phyloP scores from a whole-genome alignment of 2,888 invertebrate species.

The Ecdyonurus torrentis region DNA sequence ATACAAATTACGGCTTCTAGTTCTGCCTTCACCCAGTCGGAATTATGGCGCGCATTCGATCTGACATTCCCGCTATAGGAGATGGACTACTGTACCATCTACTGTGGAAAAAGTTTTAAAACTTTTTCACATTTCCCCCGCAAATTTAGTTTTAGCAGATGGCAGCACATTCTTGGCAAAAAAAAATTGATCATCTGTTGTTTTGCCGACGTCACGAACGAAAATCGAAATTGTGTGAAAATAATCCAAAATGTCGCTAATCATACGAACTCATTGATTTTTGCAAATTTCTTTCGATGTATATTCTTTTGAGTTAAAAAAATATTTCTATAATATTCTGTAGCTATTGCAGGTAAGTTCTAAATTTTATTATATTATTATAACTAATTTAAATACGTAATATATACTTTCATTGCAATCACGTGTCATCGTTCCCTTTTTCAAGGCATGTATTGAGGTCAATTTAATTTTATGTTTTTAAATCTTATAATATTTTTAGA shows the following conservation, averaged over 20 bases:
- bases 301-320: background rate
- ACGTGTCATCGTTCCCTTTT: background rate
- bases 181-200: background rate
- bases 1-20: no score
- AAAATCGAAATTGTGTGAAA: background rate
- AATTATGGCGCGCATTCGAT: no score
- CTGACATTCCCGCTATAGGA: no score
- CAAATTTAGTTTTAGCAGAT: background rate
- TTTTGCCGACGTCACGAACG: background rate
- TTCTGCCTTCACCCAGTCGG: no score
- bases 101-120: background rate
- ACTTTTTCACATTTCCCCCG: background rate
- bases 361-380: no score
- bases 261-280: background rate
- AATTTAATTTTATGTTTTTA: background rate
- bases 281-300: background rate
- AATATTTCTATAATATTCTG: background rate
- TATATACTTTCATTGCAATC: background rate
- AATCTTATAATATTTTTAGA: background rate
- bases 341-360: background rate
- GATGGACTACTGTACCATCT: no score
- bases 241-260: background rate
- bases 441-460: background rate
- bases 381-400: background rate
- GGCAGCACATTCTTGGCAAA: background rate